Evolutionary conservation across 2,797 vertebrate species (phyloP), one percentile per base, ranked within the genome.

Genomic region (Taeniopygia guttata): DNA sequence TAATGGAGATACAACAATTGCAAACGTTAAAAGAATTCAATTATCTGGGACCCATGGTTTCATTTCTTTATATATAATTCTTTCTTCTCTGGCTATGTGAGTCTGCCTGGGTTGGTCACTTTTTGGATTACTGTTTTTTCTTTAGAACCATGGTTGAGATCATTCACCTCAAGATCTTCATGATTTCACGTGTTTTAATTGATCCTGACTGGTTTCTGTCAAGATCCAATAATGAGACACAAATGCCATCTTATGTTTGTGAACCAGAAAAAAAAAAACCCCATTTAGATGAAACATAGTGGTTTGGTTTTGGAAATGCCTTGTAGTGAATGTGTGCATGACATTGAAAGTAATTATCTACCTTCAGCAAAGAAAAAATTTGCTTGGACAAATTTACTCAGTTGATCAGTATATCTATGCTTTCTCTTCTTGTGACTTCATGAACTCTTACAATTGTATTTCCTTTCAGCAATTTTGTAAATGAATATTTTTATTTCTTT

Each of bases 401-500:
- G 14, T 8, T 68, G 8, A 40, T 32, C 27, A 54, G 15, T 38
- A 68, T 19, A 9, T 68, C 30, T 27, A 12, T 0, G 0, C 5
- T 74, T 68, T 58, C 13, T 46, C 17, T 62, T 77, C 15, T 14
- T 79, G 7, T 36, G n/a, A 69, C 29, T 74, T 40, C 30, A 25
- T 46, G 26, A 87, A 26, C 10, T 25, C 10, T 84, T 9, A 1
- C 13, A 78, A 40, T 5, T 45, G 6, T 23, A 46, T 58, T 56
- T 74, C 25, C 22, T 56, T 46, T 48, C 18, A 52, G 12, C 17
- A 63, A 38, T 68, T 69, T 52, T 58, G 7, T 63, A 30, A n/a
- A 29, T 52, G 0, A 62, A 29, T 74, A 25, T 51, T 87, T 62
- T 68, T 62, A 45, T 42, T 73, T 56, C 4, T 52, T 84, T 84